phyloP scores from a whole-genome alignment of 1,140 invertebrate species.

The Drosophila serrata region DNA sequence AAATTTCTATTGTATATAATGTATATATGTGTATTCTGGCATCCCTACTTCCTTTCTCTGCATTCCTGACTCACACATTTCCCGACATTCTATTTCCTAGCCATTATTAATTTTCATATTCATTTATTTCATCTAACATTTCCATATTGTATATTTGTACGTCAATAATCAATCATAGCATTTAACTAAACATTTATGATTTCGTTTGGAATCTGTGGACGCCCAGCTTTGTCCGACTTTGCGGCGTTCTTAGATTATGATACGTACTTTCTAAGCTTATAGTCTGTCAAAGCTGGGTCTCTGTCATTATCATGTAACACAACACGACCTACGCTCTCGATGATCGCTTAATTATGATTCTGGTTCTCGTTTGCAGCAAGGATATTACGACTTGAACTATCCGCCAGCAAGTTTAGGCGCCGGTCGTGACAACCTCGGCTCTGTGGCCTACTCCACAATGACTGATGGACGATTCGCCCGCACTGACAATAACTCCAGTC shows the following conservation, averaged over 20 bases:
- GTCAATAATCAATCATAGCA: slow-evolving; percentile 8
- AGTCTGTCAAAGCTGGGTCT: slow-evolving; percentile 26
- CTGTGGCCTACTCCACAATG: slow-evolving; percentile 91
- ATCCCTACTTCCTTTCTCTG: neutral
- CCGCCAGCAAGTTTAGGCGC: slow-evolving; percentile 88
- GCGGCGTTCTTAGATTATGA: neutral
- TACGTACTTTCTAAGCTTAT: neutral
- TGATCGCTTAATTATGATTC: slow-evolving; percentile 10
- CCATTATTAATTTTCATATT: neutral
- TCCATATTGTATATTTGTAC: neutral
- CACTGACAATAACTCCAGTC: slow-evolving; percentile 93
- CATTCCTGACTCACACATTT: slow-evolving; percentile 1
- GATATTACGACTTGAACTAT: slow-evolving; percentile 90
- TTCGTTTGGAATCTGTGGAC: slow-evolving; percentile 5
- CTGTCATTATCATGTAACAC: slow-evolving; percentile 9
- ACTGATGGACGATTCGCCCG: slow-evolving; percentile 91
- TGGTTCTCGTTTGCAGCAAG: slow-evolving; percentile 67
- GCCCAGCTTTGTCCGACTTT: slow-evolving; percentile 19
- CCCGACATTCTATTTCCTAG: slow-evolving; percentile 4
- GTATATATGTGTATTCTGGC: neutral
- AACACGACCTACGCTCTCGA: neutral
- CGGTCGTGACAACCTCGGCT: slow-evolving; percentile 89
- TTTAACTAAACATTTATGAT: slow-evolving; percentile 17
- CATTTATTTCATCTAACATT: slow-evolving; percentile 16
- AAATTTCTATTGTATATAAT: no score